A percentile compares a stretch with the other conserved stretches of the same genome.
These are phyloP conservation scores for Trachemys scripta DNA, from an alignment of 2,113 vertebrate species.

Conservation along the genomic window DNA sequence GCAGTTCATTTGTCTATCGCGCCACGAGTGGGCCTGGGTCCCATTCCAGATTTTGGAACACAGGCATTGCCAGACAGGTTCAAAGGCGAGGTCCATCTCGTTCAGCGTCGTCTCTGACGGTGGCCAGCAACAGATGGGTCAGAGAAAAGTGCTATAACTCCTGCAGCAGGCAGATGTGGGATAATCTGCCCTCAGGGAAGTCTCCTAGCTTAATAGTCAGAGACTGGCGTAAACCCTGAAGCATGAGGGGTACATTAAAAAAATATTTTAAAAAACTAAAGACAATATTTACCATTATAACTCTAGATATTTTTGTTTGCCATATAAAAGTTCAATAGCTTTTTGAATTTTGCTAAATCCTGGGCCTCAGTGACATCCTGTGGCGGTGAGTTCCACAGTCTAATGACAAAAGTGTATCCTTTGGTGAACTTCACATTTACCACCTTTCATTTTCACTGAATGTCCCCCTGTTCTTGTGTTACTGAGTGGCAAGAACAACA, in stretches of 20 bases:
- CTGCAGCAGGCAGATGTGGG: neutral
- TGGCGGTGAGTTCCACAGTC: neutral
- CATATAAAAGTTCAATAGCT: neutral
- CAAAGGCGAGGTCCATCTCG: neutral
- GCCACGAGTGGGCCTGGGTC: neutral
- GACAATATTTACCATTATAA: neutral
- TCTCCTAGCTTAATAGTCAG: neutral
- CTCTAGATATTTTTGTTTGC: neutral
- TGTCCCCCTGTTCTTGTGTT: neutral
- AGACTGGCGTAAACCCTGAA: neutral
- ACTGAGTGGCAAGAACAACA: neutral
- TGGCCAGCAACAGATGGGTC: neutral
- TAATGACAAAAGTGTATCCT: neutral
- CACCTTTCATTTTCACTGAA: neutral
- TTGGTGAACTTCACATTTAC: constrained; percentile 47
- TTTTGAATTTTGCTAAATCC: neutral
- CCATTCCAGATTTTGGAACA: neutral
- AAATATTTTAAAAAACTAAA: too few species aligned
- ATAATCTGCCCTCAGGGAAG: neutral
- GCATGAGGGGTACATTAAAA: neutral
- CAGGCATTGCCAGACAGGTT: neutral
- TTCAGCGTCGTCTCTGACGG: neutral
- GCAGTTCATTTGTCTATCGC: neutral
- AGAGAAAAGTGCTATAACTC: neutral
- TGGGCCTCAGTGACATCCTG: neutral